Evolutionary conservation across 1,140 invertebrate genomes (phyloP).

Genomic region (Proctacanthus coquilletti): DNA sequence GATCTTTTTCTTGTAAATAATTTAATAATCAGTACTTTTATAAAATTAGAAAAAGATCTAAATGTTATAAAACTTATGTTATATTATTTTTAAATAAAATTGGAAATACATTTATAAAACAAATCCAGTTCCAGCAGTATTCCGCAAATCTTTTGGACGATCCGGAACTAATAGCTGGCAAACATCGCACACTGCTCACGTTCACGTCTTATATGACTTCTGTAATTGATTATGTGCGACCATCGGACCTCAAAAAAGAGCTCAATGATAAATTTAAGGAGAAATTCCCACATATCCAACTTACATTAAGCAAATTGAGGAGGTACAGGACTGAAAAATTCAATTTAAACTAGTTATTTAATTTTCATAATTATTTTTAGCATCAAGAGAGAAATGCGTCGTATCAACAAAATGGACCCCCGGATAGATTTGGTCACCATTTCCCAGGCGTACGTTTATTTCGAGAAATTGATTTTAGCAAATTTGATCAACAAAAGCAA

Average conservation of each 20-base stretch:
- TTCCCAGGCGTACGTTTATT: conserved; percentile 93
- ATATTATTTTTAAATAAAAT: no score
- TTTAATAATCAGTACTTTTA: no score
- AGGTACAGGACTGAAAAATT: conserved; percentile 43
- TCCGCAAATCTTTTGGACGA: conserved; percentile 84
- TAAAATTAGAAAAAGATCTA: no score
- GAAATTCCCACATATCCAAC: conserved; percentile 86
- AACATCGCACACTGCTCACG: conserved; percentile 84
- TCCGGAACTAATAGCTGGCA: conserved; percentile 87
- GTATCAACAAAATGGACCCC: conserved; percentile 78
- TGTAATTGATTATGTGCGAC: conserved; percentile 91
- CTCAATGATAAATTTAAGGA: conserved; percentile 94
- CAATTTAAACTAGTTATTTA: conserved; percentile 7
- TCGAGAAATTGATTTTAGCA: conserved; percentile 87
- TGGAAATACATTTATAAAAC: no score
- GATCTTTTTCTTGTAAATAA: no score
- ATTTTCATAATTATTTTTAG: conserved; percentile 35
- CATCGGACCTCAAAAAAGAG: conserved; percentile 93
- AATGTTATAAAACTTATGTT: no score
- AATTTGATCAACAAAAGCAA: conserved; percentile 91
- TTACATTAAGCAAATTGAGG: conserved; percentile 91
- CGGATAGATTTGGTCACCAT: conserved; percentile 77
- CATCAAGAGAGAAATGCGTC: conserved; percentile 88
- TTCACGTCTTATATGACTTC: conserved; percentile 94
- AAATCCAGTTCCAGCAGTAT: conserved; percentile 40